Base-by-base conservation (phyloP, 2,113 vertebrate genomes). In the Protomyctophum bolini region DNA sequence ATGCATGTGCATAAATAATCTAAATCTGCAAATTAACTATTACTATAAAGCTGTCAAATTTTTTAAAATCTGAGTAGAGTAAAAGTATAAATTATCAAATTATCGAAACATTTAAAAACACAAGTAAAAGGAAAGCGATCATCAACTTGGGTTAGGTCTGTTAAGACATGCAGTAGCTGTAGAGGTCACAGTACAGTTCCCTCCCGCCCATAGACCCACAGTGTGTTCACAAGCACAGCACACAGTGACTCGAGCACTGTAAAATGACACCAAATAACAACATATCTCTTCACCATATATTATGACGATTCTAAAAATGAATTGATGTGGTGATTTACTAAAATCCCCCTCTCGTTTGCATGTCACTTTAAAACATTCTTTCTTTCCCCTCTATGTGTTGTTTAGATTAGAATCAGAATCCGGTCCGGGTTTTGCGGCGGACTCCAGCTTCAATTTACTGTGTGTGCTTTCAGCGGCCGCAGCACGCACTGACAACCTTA, bases 371-470 rank as follows among this genome's bases (percentile, higher is more conserved):
- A 41, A 41, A 41, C 33, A 6, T 41, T 41, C 5, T 41, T 33
- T 33, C 4, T 4, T 41, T 6, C 33, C 5, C 33, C 33, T 41
- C 3, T 28, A 28, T 60, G 71, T 77, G 58, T 41, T 14, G 68
- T 6, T 78, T 33, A 78, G 82, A 83, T 82, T 81, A 85, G 74
- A 68, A 83, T 81, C 62, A 70, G 1, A 84, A 0, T 94, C 92
- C 91, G 67, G 8, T 79, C 83, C 93, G 79, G 8, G 85, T 91
- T 93, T 94, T 92, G 21, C 41, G 0, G 3, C 1, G 1, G 80
- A 68, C 86, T 86, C 63, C 65, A 81, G 89, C 87, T 91, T 93
- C 93, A 91, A 91, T 93, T 93, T 92, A 93, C 91, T 92, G 92
- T 93, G 92, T 92, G 91, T 83, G 92, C 92, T 91, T 92, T 91